Evolutionary conservation across 92 coral and sea anemone genomes (phyloP).

Genomic region (Phenganax stokvisi): DNA sequence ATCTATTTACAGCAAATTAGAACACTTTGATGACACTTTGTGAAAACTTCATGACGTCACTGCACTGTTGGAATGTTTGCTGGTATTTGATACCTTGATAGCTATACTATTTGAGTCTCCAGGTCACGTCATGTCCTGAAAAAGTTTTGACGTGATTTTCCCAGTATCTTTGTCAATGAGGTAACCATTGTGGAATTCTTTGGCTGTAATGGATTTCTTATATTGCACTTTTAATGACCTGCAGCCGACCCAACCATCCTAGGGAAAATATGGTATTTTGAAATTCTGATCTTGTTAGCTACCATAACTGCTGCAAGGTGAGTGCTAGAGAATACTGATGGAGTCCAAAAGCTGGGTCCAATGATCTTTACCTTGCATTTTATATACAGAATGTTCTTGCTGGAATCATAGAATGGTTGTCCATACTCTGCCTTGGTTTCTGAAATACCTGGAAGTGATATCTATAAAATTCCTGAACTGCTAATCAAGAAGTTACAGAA

Average conservation of each 20-base stretch:
- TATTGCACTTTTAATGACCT: conserved; percentile 72
- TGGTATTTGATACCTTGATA: no score
- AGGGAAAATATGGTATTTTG: neutral
- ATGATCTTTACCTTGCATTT: conserved; percentile 4
- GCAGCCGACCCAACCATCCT: conserved; percentile 93
- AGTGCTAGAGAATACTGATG: neutral
- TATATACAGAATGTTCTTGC: conserved; percentile 15
- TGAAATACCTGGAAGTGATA: conserved; percentile 9
- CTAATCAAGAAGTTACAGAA: no score
- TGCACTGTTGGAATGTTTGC: no score
- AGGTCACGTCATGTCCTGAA: neutral
- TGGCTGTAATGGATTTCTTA: conserved; percentile 67
- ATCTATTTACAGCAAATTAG: no score
- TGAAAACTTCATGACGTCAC: no score
- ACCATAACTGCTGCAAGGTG: neutral
- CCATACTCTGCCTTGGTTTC: neutral
- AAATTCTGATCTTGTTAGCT: neutral
- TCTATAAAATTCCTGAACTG: no score
- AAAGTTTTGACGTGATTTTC: conserved; percentile 1
- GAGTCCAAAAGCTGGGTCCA: neutral
- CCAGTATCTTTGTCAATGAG: conserved; percentile 34
- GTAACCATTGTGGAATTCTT: conserved; percentile 80
- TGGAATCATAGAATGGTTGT: conserved; percentile 13
- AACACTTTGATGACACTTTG: no score
- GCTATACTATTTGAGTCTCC: no score